Evolutionary conservation across 2,797 vertebrate genomes (phyloP).

Genomic region (Typhlichthys subterraneus): DNA sequence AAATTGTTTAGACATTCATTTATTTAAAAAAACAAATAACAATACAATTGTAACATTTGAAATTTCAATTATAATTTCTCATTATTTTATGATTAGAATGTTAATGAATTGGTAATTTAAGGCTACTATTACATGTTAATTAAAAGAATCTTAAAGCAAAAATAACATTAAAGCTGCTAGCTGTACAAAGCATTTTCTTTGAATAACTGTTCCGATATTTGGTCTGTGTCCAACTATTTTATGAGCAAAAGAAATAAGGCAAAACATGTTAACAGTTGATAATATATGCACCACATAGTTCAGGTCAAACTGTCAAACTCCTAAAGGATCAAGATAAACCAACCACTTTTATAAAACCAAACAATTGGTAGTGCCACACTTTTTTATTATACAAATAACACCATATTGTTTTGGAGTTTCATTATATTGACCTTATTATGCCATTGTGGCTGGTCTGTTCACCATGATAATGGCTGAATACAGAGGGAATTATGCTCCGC

Average conservation of each 20-base stretch:
- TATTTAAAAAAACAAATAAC: too few relatives aligned
- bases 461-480: constrained; percentile 80
- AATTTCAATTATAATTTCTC: neutral
- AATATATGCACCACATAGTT: constrained; percentile 8
- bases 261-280: neutral
- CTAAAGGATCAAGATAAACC: constrained; percentile 24
- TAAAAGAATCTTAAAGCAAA: neutral
- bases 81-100: neutral
- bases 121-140: neutral
- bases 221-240: too few relatives aligned
- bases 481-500: constrained; percentile 77
- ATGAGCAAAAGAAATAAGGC: too few relatives aligned
- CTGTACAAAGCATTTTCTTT: constrained; percentile 3
- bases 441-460: constrained; percentile 76
- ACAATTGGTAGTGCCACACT: constrained; percentile 55
- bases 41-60: neutral
- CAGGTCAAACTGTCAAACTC: constrained; percentile 8
- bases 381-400: constrained; percentile 68
- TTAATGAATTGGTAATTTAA: neutral
- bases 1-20: neutral
- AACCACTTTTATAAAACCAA: constrained; percentile 39
- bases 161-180: neutral
- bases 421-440: constrained; percentile 82
- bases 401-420: constrained; percentile 81
- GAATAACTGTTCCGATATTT: too few relatives aligned